A percentile compares a stretch with the other conserved stretches of the same genome.
Conservation (phyloP, 1,140 invertebrate species). For the Lineus longissimus region DNA sequence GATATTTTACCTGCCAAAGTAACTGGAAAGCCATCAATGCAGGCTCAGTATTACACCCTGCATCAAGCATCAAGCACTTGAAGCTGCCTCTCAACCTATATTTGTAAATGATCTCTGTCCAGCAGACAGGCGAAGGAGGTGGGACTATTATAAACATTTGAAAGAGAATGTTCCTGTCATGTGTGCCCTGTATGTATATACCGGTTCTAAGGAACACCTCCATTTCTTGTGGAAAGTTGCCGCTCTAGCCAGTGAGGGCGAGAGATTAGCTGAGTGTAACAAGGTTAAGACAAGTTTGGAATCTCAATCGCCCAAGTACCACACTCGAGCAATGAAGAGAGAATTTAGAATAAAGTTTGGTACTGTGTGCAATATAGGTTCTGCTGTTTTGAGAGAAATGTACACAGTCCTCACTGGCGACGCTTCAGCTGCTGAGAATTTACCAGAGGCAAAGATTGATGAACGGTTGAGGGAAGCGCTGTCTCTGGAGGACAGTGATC, state of each 20-base stretch:
- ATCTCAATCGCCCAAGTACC: background rate
- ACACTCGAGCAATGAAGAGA: slow-evolving; percentile 1
- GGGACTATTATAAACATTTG: no score
- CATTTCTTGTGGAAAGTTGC: slow-evolving; percentile 1
- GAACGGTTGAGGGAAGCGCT: background rate
- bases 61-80: no score
- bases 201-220: background rate
- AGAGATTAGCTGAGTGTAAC: no score
- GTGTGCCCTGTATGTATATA: no score
- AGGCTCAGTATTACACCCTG: no score
- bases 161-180: no score
- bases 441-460: slow-evolving; percentile 2
- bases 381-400: background rate
- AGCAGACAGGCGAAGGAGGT: no score
- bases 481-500: slow-evolving; percentile 13
- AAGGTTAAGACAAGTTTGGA: no score
- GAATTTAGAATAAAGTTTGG: background rate
- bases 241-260: background rate
- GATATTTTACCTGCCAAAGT: no score
- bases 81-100: no score
- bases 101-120: no score
- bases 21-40: no score
- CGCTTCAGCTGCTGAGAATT: background rate
- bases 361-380: background rate
- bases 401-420: background rate